Conservation (phyloP, 1,140 invertebrate genomes). For the Acromyrmex echinatior region DNA sequence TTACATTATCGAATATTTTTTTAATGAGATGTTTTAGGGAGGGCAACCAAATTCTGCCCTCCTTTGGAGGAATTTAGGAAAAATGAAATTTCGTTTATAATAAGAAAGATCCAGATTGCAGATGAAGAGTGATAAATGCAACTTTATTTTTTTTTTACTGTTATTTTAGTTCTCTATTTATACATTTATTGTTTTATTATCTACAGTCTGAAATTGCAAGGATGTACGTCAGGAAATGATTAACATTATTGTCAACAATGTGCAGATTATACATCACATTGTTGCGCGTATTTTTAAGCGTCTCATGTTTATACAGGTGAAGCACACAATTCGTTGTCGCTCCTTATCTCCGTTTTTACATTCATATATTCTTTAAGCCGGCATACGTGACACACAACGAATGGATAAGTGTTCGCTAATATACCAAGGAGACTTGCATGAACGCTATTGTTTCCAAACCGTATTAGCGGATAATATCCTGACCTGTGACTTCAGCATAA, state of each 20-base stretch:
- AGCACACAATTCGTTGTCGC: slow-evolving; percentile 27
- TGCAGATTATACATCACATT: slow-evolving; percentile 40
- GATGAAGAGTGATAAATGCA: not conserved
- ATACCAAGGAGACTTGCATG: not conserved
- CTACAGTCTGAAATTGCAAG: not conserved
- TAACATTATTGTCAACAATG: slow-evolving; percentile 32
- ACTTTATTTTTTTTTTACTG: not conserved
- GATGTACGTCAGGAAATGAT: slow-evolving; percentile 5
- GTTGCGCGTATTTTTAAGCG: slow-evolving; percentile 39
- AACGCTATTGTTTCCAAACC: slow-evolving; percentile 10
- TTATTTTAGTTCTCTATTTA: slow-evolving; percentile 1
- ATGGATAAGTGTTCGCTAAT: slow-evolving; percentile 41
- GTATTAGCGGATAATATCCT: not conserved
- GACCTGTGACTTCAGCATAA: not conserved
- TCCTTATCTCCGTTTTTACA: slow-evolving; percentile 46
- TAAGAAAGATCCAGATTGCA: no score
- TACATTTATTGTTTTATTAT: not conserved
- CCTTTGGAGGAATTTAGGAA: no score
- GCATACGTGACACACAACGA: slow-evolving; percentile 38
- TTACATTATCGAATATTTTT: no score
- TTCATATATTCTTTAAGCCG: slow-evolving; percentile 47
- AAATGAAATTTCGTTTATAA: no score
- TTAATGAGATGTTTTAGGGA: no score
- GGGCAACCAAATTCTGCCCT: no score
- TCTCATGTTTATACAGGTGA: slow-evolving; percentile 57